Evolutionary conservation across 2,888 invertebrate species (phyloP).

Genomic region (Cataglyphis livida): DNA sequence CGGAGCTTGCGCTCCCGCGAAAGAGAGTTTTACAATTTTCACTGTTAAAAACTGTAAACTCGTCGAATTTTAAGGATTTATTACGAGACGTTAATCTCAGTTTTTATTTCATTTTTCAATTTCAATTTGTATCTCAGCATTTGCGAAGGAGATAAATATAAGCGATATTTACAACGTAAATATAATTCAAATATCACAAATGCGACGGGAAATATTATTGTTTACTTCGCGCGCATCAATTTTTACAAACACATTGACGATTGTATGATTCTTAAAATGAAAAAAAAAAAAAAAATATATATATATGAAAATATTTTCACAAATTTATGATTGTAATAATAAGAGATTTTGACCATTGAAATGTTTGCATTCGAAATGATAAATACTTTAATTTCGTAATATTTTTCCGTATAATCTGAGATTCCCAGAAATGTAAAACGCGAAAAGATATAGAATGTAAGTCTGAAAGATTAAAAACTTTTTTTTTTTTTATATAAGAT

Average conservation of each 20-base stretch:
- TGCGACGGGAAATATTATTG: not conserved
- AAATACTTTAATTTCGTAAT: constrained; percentile 29
- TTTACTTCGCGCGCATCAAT: not conserved
- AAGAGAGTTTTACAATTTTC: constrained; percentile 9
- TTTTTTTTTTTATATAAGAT: constrained; percentile 11
- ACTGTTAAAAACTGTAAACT: not conserved
- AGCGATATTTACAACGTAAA: not conserved
- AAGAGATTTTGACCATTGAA: not conserved
- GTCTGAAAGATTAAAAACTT: constrained; percentile 28
- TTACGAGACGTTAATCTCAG: not conserved
- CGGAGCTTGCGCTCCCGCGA: not conserved
- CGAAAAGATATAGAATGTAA: constrained; percentile 9
- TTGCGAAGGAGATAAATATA: not conserved
- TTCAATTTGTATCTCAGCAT: not conserved
- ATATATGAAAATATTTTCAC: constrained; percentile 12
- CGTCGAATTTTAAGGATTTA: not conserved
- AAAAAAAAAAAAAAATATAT: not conserved
- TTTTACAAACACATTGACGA: not conserved
- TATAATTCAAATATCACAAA: not conserved
- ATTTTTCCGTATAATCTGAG: constrained; percentile 1
- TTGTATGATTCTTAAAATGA: not conserved
- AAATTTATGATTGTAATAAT: constrained; percentile 18
- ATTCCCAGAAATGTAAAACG: constrained; percentile 6
- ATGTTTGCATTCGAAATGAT: constrained; percentile 10
- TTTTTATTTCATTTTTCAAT: not conserved